These are phyloP conservation scores for Micromys minutus DNA, from an alignment of 2,113 vertebrate genomes.

Conservation along the genomic window DNA sequence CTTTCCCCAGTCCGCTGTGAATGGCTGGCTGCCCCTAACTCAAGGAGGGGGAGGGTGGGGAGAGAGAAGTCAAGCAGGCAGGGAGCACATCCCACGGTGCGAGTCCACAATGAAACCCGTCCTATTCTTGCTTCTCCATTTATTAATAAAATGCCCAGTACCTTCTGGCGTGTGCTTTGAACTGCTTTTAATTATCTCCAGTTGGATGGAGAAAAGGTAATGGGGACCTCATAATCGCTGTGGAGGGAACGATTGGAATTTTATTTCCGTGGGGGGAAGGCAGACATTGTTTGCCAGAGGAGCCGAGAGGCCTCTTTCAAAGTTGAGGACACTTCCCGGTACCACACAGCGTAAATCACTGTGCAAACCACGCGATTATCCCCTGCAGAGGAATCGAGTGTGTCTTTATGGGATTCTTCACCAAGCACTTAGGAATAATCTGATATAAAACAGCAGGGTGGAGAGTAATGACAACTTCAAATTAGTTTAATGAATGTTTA, in stretches of 20 bases:
- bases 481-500: constrained; percentile 95
- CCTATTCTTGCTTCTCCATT: constrained; percentile 75
- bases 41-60: not conserved
- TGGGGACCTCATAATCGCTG: constrained; percentile 67
- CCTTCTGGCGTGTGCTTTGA: constrained; percentile 67
- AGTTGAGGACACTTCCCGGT: constrained; percentile 88
- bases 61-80: not conserved
- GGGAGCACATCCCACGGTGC: not conserved
- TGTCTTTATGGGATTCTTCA: constrained; percentile 91
- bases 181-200: constrained; percentile 79
- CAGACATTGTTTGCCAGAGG: constrained; percentile 80
- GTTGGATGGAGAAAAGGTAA: constrained; percentile 75
- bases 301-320: constrained; percentile 82
- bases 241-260: constrained; percentile 79
- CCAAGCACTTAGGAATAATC: constrained; percentile 93
- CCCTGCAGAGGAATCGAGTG: constrained; percentile 93
- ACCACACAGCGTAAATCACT: constrained; percentile 88
- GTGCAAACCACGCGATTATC: constrained; percentile 91
- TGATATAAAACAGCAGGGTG: constrained; percentile 94
- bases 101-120: constrained; percentile 63
- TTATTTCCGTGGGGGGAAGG: constrained; percentile 83
- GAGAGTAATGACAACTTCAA: constrained; percentile 93
- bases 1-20: not conserved
- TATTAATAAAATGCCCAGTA: constrained; percentile 70
- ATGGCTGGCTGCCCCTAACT: not conserved